Base-by-base conservation (phyloP, 2,888 invertebrate genomes). In the Drosophila eohydei region DNA sequence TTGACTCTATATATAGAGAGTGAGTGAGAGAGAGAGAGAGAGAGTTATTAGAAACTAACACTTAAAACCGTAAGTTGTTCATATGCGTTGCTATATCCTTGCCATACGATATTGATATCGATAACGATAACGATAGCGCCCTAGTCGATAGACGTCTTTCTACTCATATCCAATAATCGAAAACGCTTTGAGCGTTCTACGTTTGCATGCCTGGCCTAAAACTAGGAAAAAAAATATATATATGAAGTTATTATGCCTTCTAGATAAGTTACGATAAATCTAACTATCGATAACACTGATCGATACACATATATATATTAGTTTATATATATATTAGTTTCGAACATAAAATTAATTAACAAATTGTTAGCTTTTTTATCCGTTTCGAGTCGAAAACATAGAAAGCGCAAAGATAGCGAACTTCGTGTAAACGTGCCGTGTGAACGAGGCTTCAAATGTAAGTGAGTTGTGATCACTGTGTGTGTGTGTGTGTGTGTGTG, bases 61-160 rank as follows among this genome's bases (percentile, higher is more conserved):
- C 88, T 88, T 84, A 84, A 83, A 69, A 85, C 67, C 74, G 77
- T 50, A 85, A 55, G 62, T 63, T 63, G 6, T 82, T 87, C 88
- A 84, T 84, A 89, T 88, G 84, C 88, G 71, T 84, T 89, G 72
- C 89, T 84, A 79, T 83, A 89, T 89, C 85, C 82, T 84, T 86
- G 65, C 73, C 58, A 16, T 34, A 9, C 66, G 60, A n/a, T 48
- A 48, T 21, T 56, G 52, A 28, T 57, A 54, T 48, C 66, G 16
- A 51, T 32, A 70, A 57, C 55, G 52, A 41, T 55, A 46, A 36
- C 58, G 58, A 58, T 58, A 46, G 28, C 57, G 38, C 16, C 48
- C 48, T 32, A 50, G 48, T 50, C 48, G 48, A 50, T 50, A 11
- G 48, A 32, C 48, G 30, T n/a, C 48, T 16, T 32, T 32, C 48